Evolutionary conservation across 2,888 invertebrate genomes (phyloP), one percentile per base, ranked within the genome.

Genomic region (Aphidoletes aphidimyza): DNA sequence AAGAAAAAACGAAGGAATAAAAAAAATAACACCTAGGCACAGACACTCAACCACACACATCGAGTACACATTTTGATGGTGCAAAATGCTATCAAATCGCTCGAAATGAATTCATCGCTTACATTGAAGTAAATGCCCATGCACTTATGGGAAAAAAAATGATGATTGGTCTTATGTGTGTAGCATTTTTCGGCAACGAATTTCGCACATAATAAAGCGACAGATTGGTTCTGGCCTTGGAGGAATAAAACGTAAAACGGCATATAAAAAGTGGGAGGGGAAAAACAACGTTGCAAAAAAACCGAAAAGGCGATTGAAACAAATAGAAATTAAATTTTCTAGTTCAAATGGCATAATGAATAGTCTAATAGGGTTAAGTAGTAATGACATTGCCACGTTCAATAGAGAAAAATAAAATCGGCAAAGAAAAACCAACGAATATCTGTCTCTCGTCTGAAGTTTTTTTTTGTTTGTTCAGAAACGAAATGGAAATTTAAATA

Each of bases 291-390:
- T 6, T 9, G 42, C 42, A 14, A 42, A 42, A n/a, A n/a, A 22
- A 22, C n/a, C 14, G 54, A 5, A 0, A n/a, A 54, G 22, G 54
- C 54, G 14, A 54, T 2, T 30, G n/a, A 26, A 69, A 30, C 14
- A 69, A 47, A 30, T 9, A 69, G 30, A 69, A 69, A 69, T 30
- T 69, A 69, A 0, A 30, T 69, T 69, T 69, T 69, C 69, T 69
- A 69, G 30, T 69, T 69, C 69, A 69, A 69, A 69, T 69, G 69
- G 34, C 11, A 69, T 69, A 34, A 69, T 69, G 34, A 69, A 54
- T 54, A 26, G 54, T 22, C 54, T 22, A 54, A 54, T 26, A 54
- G 22, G 8, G 54, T 54, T 22, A 1, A 9, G 6, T 42, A 14
- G 8, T 42, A 14, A 42, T 42, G 42, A 14, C 42, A 42, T 42